Percentiles rank a stretch among this genome's conserved stretches.
phyloP scores from a whole-genome alignment of 2,888 invertebrate species.

The Lasius fuliginosus region DNA sequence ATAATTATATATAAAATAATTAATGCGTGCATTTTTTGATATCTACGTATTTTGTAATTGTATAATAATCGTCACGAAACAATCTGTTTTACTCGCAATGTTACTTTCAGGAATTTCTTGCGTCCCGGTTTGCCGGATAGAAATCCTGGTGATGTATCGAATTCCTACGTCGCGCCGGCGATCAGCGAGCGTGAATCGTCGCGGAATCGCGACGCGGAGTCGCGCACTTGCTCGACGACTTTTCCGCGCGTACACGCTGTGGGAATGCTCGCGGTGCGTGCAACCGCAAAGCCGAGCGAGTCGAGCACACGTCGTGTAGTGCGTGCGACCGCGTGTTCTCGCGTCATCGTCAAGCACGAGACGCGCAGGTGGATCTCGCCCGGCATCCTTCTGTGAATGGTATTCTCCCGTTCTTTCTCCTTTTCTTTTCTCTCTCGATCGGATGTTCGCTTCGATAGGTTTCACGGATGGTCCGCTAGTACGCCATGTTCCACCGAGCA shows the following conservation, averaged over 20 bases:
- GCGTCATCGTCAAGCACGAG: constrained; percentile 35
- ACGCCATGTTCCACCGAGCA: constrained; percentile 22
- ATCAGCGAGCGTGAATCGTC: constrained; percentile 61
- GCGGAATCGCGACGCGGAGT: constrained; percentile 57
- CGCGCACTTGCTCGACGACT: constrained; percentile 65
- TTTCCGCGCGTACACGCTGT: constrained; percentile 74
- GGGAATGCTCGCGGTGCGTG: constrained; percentile 83
- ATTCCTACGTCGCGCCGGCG: constrained; percentile 57
- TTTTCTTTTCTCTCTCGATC: constrained; percentile 63
- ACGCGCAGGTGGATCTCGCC: constrained; percentile 59
- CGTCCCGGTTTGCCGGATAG: constrained; percentile 11
- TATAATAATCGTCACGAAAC: constrained; percentile 13
- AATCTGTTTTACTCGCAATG: constrained; percentile 8
- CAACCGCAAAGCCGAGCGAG: constrained; percentile 76
- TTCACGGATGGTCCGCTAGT: constrained; percentile 81
- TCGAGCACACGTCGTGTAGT: neutral
- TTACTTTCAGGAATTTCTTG: constrained; percentile 19
- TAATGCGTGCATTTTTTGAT: neutral
- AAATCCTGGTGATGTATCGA: constrained; percentile 67
- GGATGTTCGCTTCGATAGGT: constrained; percentile 84
- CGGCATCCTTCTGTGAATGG: constrained; percentile 32
- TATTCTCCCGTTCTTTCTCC: neutral
- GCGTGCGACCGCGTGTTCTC: constrained; percentile 48
- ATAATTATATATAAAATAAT: neutral
- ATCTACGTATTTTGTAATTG: neutral